Evolutionary conservation across 2,797 vertebrate genomes (phyloP).

Genomic region (Lepus townsendii): DNA sequence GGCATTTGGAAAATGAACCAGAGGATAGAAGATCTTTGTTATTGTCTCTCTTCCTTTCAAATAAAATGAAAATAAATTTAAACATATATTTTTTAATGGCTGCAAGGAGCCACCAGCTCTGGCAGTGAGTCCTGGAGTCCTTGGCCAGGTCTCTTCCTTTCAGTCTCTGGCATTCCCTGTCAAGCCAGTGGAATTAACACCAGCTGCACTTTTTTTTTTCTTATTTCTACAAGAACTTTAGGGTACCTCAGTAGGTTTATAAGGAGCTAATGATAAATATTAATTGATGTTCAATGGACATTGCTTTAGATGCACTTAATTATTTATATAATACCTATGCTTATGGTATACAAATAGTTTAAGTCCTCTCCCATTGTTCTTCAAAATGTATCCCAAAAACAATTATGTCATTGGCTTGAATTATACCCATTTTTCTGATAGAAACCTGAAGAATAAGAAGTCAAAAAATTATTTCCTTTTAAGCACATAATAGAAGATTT

Average conservation of each 20-base stretch:
- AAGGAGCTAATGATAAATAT: background rate
- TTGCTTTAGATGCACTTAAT: background rate
- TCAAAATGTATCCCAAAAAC: background rate
- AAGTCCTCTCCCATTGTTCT: background rate
- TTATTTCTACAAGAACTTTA: background rate
- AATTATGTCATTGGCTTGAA: background rate
- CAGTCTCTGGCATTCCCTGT: background rate
- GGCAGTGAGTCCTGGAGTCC: background rate
- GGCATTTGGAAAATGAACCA: too few species aligned
- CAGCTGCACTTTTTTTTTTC: background rate
- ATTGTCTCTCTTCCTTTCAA: too few species aligned
- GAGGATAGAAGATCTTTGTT: too few species aligned
- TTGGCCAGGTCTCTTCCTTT: background rate
- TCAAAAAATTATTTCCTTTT: constrained; percentile 14
- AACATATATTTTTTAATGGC: too few species aligned
- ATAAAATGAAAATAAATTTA: too few species aligned
- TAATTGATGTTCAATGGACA: background rate
- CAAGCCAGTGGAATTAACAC: background rate
- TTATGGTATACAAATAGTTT: background rate
- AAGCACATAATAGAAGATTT: background rate
- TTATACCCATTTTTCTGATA: constrained; percentile 16
- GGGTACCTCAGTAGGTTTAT: background rate
- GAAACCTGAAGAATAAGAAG: background rate
- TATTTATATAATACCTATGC: background rate
- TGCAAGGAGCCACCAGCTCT: background rate